Evolutionary conservation across 2,113 vertebrate species (phyloP), one percentile per base, ranked within the genome.

Genomic region (Mormyrus iriodes): DNA sequence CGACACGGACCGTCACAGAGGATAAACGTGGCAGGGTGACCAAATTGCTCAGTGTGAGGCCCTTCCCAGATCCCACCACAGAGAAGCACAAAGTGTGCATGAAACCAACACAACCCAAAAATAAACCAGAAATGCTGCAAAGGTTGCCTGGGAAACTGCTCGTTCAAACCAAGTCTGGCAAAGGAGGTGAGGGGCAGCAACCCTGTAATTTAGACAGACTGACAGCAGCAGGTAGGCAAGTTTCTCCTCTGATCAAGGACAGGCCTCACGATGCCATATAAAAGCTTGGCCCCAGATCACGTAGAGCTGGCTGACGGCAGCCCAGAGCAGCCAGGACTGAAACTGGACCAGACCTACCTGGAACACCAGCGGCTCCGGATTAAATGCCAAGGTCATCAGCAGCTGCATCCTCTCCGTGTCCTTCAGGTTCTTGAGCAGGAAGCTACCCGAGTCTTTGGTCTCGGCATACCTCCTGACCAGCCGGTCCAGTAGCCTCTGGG

Each of bases 371-470:
- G 98, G 98, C 93, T 99, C 98, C 0, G 98, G 98, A 95, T 99
- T 99, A 95, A 99, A 99, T 87, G 98, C 98, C 94, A 99, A 95
- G 0, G 98, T 98, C 95, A 99, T 97, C 92, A 99, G 97, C 86
- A 99, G 97, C 96, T 99, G 98, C 98, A 99, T 99, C 90, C 98
- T 96, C 94, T 99, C 98, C 4, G 98, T 97, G 96, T 99, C 98
- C 95, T 99, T 99, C 85, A 99, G 96, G 94, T 99, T 99, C 93
- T 98, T 98, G 21, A 99, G 96, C 88, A 99, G 93, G 93, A 99
- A 99, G 95, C 98, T 99, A 93, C 98, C 98, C 1, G 98, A 99
- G 95, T 99, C 98, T 95, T 98, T 98, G 92, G 98, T 99, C 96
- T 99, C 98, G 2, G 98, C 98, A 10, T 99, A 99, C 91, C 98